Conservation (phyloP, 2,113 vertebrate genomes). For the Tonatia bakeri region DNA sequence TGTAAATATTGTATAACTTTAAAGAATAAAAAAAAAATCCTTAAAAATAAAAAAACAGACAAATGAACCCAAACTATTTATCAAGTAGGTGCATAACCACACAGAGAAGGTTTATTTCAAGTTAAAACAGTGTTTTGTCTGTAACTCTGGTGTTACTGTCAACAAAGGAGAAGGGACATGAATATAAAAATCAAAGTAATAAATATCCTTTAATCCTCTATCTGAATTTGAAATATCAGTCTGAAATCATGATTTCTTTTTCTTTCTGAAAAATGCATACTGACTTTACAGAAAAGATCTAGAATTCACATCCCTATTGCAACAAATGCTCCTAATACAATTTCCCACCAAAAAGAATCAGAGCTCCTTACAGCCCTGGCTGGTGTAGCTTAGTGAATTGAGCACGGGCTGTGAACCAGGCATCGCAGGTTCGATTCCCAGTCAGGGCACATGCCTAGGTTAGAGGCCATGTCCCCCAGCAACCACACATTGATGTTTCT, state of each 20-base stretch:
- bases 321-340: neutral
- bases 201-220: neutral
- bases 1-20: neutral
- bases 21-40: neutral
- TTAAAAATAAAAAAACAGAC: slow-evolving; percentile 3
- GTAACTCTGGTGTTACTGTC: neutral
- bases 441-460: too few species aligned
- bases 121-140: neutral
- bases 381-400: too few species aligned
- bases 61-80: neutral
- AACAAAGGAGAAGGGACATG: neutral
- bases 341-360: neutral
- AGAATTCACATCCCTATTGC: neutral
- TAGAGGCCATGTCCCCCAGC: too few species aligned
- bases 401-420: too few species aligned
- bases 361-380: neutral
- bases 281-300: neutral
- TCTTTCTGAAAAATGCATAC: neutral
- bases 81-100: neutral
- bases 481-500: too few species aligned
- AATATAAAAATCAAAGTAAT: neutral
- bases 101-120: neutral
- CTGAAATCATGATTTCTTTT: neutral
- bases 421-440: too few species aligned
- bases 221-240: neutral